Evolutionary conservation across 2,797 vertebrate genomes (phyloP), one percentile per base, ranked within the genome.

Genomic region (Rhinatrema bivittatum): DNA sequence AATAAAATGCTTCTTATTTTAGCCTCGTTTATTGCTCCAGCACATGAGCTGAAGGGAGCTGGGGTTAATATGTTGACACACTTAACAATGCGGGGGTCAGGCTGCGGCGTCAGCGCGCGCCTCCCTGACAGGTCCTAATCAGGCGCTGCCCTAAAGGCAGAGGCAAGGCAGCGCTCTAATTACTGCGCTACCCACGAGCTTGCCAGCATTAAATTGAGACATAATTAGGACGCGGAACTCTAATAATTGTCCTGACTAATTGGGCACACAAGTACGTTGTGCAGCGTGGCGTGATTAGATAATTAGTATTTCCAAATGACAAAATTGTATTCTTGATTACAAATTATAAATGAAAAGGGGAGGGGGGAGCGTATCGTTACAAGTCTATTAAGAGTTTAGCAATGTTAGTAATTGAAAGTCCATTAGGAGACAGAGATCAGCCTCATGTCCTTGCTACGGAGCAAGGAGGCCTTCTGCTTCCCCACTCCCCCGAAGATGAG

Each of bases 31-130:
- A 56, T 69, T 73, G 73, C 65, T 74, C 60, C 58, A 69, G 75
- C 81, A 65, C 72, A 76, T 86, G 87, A 87, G 91, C 93, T 93
- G 85, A 79, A 78, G 92, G 94, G 91, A 97, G 93, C 97, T 94
- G 91, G 87, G 93, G 94, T 97, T 97, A 98, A 98, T 95, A 87
- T 93, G 93, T 91, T 94, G 93, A 98, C 95, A 95, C 89, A 80
- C 85, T 90, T 89, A 91, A 94, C 93, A 95, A 88, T 91, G 87
- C 77, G 72, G n/a, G 84, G 93, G 92, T 96, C 93, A 88, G 88
- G 92, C 89, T 77, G 87, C 86, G 62, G 85, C 75, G 80, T 88
- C 90, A 88, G 91, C 91, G 87, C 72, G 79, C 78, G 85, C 76
- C 90, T 88, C 85, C 85, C 87, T 95, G 93, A 95, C 93, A 91